These are phyloP conservation scores for Planococcus citri DNA, from an alignment of 1,140 invertebrate genomes.

Conservation along the genomic window DNA sequence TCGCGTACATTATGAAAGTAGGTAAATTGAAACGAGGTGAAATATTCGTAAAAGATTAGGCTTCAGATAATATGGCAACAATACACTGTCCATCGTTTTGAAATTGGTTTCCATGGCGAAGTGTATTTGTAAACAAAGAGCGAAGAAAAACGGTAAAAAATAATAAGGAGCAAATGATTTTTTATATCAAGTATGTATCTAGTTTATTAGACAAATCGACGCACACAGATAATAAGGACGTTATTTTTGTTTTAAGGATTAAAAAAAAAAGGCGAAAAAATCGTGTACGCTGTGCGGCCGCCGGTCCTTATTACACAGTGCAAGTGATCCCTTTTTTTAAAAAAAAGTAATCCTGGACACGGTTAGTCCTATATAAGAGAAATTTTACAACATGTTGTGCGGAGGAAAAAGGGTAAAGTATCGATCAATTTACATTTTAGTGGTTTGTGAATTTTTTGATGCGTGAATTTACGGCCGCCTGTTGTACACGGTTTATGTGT, in stretches of 20 bases:
- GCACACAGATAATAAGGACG: neutral
- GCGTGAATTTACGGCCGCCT: too few species aligned
- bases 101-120: neutral
- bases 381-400: neutral
- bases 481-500: too few species aligned
- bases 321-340: too few species aligned
- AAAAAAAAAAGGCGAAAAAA: too few species aligned
- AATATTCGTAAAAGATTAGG: neutral
- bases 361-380: too few species aligned
- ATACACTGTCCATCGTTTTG: neutral
- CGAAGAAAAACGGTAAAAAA: neutral
- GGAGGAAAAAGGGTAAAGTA: neutral
- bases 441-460: too few species aligned
- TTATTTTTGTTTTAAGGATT: too few species aligned
- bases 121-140: neutral
- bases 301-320: too few species aligned
- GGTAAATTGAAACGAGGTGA: too few species aligned
- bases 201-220: neutral
- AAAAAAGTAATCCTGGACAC: neutral
- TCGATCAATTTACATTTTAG: conserved; percentile 1
- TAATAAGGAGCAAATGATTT: neutral
- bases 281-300: too few species aligned
- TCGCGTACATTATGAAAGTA: neutral
- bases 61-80: neutral
- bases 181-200: neutral